phyloP scores from a whole-genome alignment of 2,888 invertebrate genomes.

The Pyrochroa serraticornis region DNA sequence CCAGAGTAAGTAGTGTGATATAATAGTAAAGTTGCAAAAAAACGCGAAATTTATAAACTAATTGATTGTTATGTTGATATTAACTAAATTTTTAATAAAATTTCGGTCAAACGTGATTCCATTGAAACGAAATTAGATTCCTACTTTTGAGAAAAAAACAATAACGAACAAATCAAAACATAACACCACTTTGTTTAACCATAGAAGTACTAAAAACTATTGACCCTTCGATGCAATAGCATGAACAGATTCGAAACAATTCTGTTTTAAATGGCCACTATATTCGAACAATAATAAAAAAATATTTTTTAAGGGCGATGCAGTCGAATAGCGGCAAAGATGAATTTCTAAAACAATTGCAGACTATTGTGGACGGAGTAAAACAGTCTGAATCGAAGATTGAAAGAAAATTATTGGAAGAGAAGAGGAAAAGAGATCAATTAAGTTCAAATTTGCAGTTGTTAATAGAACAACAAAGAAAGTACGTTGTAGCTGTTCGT shows the following conservation, averaged over 20 bases:
- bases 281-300: too few species aligned
- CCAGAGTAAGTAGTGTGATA: conserved; percentile 82
- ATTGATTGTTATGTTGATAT: conserved; percentile 1
- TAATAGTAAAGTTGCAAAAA: too few species aligned
- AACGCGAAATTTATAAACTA: conserved; percentile 29
- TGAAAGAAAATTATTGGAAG: conserved; percentile 67
- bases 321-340: conserved; percentile 78
- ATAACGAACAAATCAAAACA: too few species aligned
- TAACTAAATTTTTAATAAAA: too few species aligned
- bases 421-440: conserved; percentile 68
- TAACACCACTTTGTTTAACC: too few species aligned
- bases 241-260: too few species aligned
- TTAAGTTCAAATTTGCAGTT: conserved; percentile 66
- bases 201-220: too few species aligned
- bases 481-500: conserved; percentile 77
- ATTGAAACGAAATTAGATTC: too few species aligned
- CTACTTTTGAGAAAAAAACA: too few species aligned
- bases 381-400: conserved; percentile 80
- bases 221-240: too few species aligned
- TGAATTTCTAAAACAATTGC: conserved; percentile 90
- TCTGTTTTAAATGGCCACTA: too few species aligned
- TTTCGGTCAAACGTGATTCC: too few species aligned
- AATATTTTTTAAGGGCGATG: conserved; percentile 72
- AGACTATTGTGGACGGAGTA: conserved; percentile 88
- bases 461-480: conserved; percentile 73